A percentile compares a stretch with the other conserved stretches of the same genome.
These are phyloP conservation scores for Esox masquinongy DNA, from an alignment of 2,797 vertebrate genomes.

Conservation along the genomic window DNA sequence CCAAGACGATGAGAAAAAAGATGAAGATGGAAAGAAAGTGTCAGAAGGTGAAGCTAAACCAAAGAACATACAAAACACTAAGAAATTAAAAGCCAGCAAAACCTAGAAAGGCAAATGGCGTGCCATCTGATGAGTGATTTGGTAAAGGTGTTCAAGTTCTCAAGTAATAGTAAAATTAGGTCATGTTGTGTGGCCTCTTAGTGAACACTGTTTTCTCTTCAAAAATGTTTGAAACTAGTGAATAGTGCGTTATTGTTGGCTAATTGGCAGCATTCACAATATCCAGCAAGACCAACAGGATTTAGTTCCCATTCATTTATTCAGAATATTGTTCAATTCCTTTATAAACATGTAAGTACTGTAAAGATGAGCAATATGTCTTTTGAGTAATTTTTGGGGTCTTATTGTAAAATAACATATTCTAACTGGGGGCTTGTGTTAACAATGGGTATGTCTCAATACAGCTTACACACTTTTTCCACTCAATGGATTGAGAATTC, in stretches of 20 bases:
- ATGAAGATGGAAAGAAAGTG: constrained; percentile 31
- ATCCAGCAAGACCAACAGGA: not conserved
- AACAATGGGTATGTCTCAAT: too few relatives aligned
- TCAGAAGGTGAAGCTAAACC: constrained; percentile 24
- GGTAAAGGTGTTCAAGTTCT: not conserved
- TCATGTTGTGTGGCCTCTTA: not conserved
- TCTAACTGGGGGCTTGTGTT: not conserved
- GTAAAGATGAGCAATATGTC: not conserved
- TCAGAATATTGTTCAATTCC: not conserved
- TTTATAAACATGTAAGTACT: not conserved
- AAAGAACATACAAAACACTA: constrained; percentile 42
- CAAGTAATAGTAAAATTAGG: not conserved
- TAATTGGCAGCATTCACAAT: not conserved
- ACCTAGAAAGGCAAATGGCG: constrained; percentile 6
- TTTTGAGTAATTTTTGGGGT: not conserved
- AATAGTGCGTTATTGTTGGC: not conserved
- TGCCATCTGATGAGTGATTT: not conserved
- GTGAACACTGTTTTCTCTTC: not conserved
- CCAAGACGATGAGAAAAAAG: constrained; percentile 19
- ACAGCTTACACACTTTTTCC: too few relatives aligned
- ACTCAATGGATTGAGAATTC: too few relatives aligned
- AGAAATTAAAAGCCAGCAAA: constrained; percentile 39
- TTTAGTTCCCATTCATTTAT: not conserved
- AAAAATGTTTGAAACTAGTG: not conserved
- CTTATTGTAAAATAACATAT: not conserved